Conservation (phyloP, 2,113 vertebrate species). For the Motacilla alba region DNA sequence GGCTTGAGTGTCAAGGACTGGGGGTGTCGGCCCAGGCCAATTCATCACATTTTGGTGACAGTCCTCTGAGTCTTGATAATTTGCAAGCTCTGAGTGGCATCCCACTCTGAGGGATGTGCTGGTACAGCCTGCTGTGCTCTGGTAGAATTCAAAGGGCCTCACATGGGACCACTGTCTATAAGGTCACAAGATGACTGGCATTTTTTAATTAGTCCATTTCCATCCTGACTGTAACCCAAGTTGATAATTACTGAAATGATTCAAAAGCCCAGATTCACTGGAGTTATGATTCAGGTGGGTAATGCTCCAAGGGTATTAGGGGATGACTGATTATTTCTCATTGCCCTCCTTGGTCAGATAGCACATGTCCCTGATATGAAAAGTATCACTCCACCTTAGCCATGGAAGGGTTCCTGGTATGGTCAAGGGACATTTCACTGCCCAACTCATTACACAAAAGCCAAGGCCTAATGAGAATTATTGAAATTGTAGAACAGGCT, state of each 20-base stretch:
- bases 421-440: not conserved
- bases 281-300: not conserved
- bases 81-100: not conserved
- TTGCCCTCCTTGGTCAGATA: not conserved
- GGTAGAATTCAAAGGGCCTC: not conserved
- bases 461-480: not conserved
- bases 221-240: not conserved
- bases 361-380: not conserved
- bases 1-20: not conserved
- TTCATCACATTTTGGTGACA: not conserved
- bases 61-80: not conserved
- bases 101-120: not conserved
- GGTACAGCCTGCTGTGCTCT: not conserved
- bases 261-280: not conserved
- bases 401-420: not conserved
- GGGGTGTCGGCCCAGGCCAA: fast-evolving
- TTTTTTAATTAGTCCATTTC: not conserved
- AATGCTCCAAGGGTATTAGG: not conserved
- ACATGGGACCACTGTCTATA: not conserved
- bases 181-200: not conserved
- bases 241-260: not conserved
- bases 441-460: not conserved
- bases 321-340: not conserved
- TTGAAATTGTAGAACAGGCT: not conserved
- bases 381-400: not conserved